Evolutionary conservation across 1,140 invertebrate genomes (phyloP), one percentile per base, ranked within the genome.

Genomic region (Drosophila suzukii): DNA sequence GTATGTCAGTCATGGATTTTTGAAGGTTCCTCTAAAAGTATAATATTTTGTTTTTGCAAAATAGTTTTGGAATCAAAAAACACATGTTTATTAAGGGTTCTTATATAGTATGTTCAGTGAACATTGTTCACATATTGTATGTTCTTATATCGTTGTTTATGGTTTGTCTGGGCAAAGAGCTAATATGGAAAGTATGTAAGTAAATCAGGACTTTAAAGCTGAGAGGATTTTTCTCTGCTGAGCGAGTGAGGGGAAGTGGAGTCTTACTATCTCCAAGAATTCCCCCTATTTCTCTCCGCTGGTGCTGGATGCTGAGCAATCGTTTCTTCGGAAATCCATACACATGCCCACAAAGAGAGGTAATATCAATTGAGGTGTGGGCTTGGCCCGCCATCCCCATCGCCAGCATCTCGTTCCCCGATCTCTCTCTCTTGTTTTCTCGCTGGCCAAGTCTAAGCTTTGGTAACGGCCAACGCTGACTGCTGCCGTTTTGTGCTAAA

Each of bases 261-360:
- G 30, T 12, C 68, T 53, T 53, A 58, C 30, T 58, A 72, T 72
- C 41, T 44, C n/a, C 13, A 32, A 32, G 17, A 36, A 56, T 43
- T 51, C 38, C 24, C 44, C 44, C 27, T 54, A 58, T 60, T 56
- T 32, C 41, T 12, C 36, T 47, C 38, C 41, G 43, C 3, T 7
- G 20, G 30, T 51, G 36, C 3, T 71, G 79, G 80, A 83, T 72
- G 75, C 80, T 83, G 80, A 70, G 70, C 43, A 27, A 66, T 59
- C 51, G 57, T 86, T 86, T 86, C 82, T 70, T 75, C 49, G 70
- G 65, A 85, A 81, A 85, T 85, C 72, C 17, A 3, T 50, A 57
- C 20, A 20, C 20, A 20, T 63, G 59, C 57, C 60, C 17, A 82
- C 53, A 62, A 56, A 54, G 43, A 39, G 55, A 38, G 54, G 59